Evolutionary conservation across 92 coral and sea anemone species (phyloP), one percentile per base, ranked within the genome.

Genomic region (Porites cylindrica): DNA sequence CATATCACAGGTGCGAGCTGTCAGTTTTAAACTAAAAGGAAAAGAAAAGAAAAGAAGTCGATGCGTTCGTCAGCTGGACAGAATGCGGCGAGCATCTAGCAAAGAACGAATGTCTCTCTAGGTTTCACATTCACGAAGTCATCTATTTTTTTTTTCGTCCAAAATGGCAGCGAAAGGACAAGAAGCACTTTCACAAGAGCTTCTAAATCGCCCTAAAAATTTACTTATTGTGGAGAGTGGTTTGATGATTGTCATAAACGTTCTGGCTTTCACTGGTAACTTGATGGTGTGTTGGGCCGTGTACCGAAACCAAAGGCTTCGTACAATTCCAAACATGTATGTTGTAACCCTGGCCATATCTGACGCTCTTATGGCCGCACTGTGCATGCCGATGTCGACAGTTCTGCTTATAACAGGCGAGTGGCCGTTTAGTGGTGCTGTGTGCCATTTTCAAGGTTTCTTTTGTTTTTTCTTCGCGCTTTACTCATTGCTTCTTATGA

Each of bases 281-380:
- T 56, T 88, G 69, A 80, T 95, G 93, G 98, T 95, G 11, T 95
- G 98, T 66, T 90, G 92, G 93, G 98, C 98, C 0, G 93, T 95
- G 26, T 95, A 88, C 86, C 91, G 91, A 47, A 93, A 91, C 78
- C 88, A 87, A 21, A 81, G 96, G 21, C 92, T 95, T 23, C 96
- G 94, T 10, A 95, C 96, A 13, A 72, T 93, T 65, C 96, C 96
- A 17, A 95, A 95, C 77, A 91, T 93, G 26, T 95, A 91, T 60
- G 88, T 95, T 3, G 94, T 93, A 18, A 79, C 94, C 2, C 88
- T 95, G 50, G 98, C 98, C 6, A 80, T 95, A 26, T 93, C 98
- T 10, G 98, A 95, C 76, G 87, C 93, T 29, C 81, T 93, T 11
- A 91, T 93, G 98, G 98, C 96, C 6, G 83, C 83, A 3, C 56